Evolutionary conservation across 2,888 invertebrate genomes (phyloP).

Genomic region (Pachycephus smyrnensis): DNA sequence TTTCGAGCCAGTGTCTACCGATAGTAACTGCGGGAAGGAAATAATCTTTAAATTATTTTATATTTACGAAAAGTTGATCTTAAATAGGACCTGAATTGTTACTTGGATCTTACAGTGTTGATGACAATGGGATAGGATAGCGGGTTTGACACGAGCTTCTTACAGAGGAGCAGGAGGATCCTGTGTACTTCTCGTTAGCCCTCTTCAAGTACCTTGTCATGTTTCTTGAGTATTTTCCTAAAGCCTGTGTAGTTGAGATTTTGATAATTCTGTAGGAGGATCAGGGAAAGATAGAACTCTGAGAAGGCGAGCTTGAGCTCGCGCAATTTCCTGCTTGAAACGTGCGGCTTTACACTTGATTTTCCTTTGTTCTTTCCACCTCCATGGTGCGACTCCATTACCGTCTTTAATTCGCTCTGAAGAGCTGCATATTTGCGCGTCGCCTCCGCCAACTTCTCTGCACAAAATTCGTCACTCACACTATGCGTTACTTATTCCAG

Average conservation of each 20-base stretch:
- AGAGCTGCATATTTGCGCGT: slow-evolving; percentile 93
- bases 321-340: slow-evolving; percentile 85
- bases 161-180: neutral
- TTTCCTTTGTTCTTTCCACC: slow-evolving; percentile 66
- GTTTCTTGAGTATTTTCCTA: slow-evolving; percentile 98
- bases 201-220: slow-evolving; percentile 85
- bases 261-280: slow-evolving; percentile 97
- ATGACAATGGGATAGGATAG: neutral
- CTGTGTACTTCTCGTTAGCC: neutral
- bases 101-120: slow-evolving; percentile 2
- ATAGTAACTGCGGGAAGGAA: slow-evolving; percentile 74
- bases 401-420: slow-evolving; percentile 82
- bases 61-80: neutral
- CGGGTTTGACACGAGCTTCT: neutral
- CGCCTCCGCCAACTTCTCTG: slow-evolving; percentile 97
- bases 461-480: slow-evolving; percentile 40
- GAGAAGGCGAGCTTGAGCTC: slow-evolving; percentile 98
- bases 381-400: slow-evolving; percentile 60
- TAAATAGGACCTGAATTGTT: neutral
- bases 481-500: slow-evolving; percentile 1
- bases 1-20: slow-evolving; percentile 86
- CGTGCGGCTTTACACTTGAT: slow-evolving; percentile 64
- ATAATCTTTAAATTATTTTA: neutral
- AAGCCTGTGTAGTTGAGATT: slow-evolving; percentile 99
- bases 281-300: slow-evolving; percentile 97